Evolutionary conservation across 2,797 vertebrate genomes (phyloP), one percentile per base, ranked within the genome.

Genomic region (Gobio occitaniae): DNA sequence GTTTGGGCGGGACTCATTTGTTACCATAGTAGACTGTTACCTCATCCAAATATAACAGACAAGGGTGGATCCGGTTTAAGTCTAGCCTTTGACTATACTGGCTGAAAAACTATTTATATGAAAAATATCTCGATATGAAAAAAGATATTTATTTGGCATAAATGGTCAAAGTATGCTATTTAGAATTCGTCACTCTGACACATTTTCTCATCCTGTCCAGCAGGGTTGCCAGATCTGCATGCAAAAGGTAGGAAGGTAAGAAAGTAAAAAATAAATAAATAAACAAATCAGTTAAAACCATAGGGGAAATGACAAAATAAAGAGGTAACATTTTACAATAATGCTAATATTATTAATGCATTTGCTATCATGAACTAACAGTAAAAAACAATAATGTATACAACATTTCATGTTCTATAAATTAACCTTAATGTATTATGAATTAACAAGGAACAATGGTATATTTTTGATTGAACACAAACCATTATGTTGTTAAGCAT

Each of bases 31-130:
- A 12, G 76, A 63, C 36, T 50, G 50, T 50, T 72, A 36, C 70
- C 41, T 74, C 80, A 71, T 79, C 76, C 44, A 84, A 77, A 68
- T 77, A 68, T 21, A 68, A 84, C 82, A 61, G 19, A 83, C 50
- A 68, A 54, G 82, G 72, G 72, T 54, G 61, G 82, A 63, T 61
- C 56, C n/a, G 41, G 17, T 72, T 47, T 17, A 81, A 70, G 65
- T 81, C 44, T 66, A 68, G 61, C 61, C 10, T 80, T 66, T 80
- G 78, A 66, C 25, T 65, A 66, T 52, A 7, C 61, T 80, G 78
- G 17, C 47, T 69, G 47, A 69, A 68, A 38, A 69, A 54, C 16
- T 68, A 68, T 68, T 80, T 54, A 80, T 50, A 52, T 16, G 32
- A 38, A 66, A 66, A 80, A 80, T 52, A 50, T 48, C 25, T 65